A percentile compares a stretch with the other conserved stretches of the same genome.
These are phyloP conservation scores for Pangasianodon gigas DNA, from an alignment of 2,113 vertebrate species.

Conservation along the genomic window DNA sequence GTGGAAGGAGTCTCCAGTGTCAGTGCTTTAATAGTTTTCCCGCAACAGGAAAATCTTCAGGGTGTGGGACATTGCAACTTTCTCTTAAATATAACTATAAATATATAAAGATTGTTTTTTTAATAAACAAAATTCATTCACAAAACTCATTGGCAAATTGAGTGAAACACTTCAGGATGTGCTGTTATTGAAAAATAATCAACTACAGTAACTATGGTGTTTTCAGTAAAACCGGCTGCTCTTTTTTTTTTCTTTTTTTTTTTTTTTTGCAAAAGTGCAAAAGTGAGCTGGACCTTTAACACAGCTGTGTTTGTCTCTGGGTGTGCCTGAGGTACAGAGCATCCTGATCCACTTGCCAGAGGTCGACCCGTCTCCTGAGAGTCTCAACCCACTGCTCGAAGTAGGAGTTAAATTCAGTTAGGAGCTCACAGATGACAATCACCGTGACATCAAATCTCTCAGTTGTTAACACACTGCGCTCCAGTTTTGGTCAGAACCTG, in stretches of 20 bases:
- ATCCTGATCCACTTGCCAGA: slow-evolving; percentile 25
- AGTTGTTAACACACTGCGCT: not conserved
- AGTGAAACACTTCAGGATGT: not conserved
- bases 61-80: not conserved
- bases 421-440: not conserved
- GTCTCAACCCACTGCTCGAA: slow-evolving; percentile 4
- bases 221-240: not conserved
- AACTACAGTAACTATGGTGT: not conserved
- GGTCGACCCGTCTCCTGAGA: not conserved
- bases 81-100: not conserved
- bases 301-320: not conserved
- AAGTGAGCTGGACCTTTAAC: slow-evolving; percentile 2
- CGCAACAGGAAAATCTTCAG: not conserved
- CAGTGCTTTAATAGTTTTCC: not conserved
- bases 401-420: not conserved
- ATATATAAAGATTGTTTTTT: not conserved
- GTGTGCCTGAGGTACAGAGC: slow-evolving; percentile 14
- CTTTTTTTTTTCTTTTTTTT: not conserved
- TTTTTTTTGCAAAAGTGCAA: not conserved
- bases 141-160: not conserved
- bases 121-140: not conserved
- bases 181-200: not conserved
- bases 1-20: not conserved
- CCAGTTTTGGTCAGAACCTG: not conserved
- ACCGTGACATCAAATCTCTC: not conserved